A percentile compares a stretch with the other conserved stretches of the same genome.
phyloP scores from a whole-genome alignment of 2,113 vertebrate species.

The Phodopus roborovskii region DNA sequence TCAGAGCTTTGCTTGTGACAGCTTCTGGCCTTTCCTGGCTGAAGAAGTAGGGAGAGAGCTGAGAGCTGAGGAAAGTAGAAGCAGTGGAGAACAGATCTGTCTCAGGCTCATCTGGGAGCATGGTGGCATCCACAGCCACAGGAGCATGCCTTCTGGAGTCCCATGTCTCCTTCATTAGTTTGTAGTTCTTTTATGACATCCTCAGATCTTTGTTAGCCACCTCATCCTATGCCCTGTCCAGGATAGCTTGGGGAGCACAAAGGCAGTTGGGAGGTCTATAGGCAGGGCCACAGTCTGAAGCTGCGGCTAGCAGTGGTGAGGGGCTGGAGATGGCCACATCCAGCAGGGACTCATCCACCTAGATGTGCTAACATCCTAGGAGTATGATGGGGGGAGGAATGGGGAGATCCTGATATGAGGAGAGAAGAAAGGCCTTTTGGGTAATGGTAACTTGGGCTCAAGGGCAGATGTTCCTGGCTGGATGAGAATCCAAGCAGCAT shows the following conservation, averaged over 20 bases:
- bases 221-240: background rate
- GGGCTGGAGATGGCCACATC: background rate
- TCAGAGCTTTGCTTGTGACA: background rate
- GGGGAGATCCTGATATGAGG: background rate
- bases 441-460: background rate
- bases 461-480: background rate
- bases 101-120: background rate
- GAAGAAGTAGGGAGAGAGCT: background rate
- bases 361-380: background rate
- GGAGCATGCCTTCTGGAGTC: background rate
- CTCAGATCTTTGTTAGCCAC: background rate
- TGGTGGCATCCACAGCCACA: background rate
- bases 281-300: background rate
- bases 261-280: background rate
- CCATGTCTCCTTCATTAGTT: background rate
- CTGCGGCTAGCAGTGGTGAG: background rate
- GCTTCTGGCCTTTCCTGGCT: background rate
- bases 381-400: background rate
- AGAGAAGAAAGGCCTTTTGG: background rate
- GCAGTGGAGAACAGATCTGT: background rate
- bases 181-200: background rate
- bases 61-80: background rate
- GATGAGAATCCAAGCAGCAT: background rate
- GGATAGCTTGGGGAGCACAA: background rate
- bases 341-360: background rate